Base-by-base conservation (phyloP, 2,797 vertebrate species). In the Diplodus puntazzo region DNA sequence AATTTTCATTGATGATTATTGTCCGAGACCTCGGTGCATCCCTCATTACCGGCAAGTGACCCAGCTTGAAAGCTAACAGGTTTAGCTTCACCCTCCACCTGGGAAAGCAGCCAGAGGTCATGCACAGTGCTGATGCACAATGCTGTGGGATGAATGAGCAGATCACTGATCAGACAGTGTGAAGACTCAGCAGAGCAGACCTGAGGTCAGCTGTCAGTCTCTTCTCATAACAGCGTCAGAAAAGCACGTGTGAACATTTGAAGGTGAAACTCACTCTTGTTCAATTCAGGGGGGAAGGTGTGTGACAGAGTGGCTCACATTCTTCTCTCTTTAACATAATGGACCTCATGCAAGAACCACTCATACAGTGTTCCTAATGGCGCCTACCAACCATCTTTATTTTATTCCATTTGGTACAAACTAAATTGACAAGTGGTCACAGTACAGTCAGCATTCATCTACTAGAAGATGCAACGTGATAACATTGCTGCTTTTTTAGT, bases 111-210 rank as follows among this genome's bases (percentile, higher is more conserved):
- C 57, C 73, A 53, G 68, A 61, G 77, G 20, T 23, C 81, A 88
- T 89, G 90, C 88, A 75, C 59, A 62, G 83, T 65, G 83, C 85
- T 70, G 78, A 81, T 60, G 84, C 80, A 76, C 69, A 14, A 83
- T 70, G 78, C 86, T 66, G 84, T 84, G 82, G 80, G 27, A 92
- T 90, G 91, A 85, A 90, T 82, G 86, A 84, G 58, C 75, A 42
- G 79, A 54, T 52, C 67, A 3, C 75, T 39, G 71, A 72, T 34
- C 23, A 20, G 54, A 70, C 70, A 39, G 70, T 11, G 61, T 30
- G 42, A 59, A 60, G n/a, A 46, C 59, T 34, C 71, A 73, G 49
- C 50, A 17, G 59, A 30, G 39, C n/a, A 5, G 42, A 60, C 16
- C 58, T 49, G 55, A 50, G 14, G 58, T 52, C 66, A 18, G 34